These are phyloP conservation scores for Dicentrarchus labrax DNA, from an alignment of 2,113 vertebrate species.

Conservation along the genomic window DNA sequence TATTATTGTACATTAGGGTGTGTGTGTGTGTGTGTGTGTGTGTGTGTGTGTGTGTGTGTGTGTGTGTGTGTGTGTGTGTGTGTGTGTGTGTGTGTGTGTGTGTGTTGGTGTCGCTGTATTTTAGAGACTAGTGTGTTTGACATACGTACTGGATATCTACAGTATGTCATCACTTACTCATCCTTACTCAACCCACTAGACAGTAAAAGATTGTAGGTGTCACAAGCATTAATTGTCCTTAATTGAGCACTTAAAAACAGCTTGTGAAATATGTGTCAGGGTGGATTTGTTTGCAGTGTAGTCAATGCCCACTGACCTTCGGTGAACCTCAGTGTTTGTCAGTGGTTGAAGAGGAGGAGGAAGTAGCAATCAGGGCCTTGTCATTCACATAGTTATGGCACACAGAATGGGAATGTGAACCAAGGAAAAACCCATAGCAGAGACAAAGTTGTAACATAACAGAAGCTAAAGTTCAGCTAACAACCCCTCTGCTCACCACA, in stretches of 20 bases:
- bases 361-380: constrained; percentile 54
- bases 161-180: not conserved
- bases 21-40: too few relatives aligned
- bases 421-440: constrained; percentile 8
- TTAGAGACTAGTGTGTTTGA: not conserved
- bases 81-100: too few relatives aligned
- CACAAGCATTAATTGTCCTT: not conserved
- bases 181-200: not conserved
- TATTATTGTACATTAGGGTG: too few relatives aligned
- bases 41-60: too few relatives aligned
- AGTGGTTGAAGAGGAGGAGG: constrained; percentile 48
- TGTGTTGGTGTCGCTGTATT: not conserved
- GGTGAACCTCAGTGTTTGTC: constrained; percentile 54
- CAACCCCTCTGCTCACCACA: constrained; percentile 45
- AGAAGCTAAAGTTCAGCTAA: constrained; percentile 44
- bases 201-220: not conserved
- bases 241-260: not conserved
- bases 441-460: constrained; percentile 34
- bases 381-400: constrained; percentile 46
- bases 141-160: not conserved
- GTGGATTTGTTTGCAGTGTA: constrained; percentile 35
- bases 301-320: constrained; percentile 30
- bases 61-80: too few relatives aligned
- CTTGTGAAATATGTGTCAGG: constrained; percentile 19
- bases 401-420: constrained; percentile 46